phyloP scores from a whole-genome alignment of 2,888 invertebrate genomes.

The Leistus spinibarbis region DNA sequence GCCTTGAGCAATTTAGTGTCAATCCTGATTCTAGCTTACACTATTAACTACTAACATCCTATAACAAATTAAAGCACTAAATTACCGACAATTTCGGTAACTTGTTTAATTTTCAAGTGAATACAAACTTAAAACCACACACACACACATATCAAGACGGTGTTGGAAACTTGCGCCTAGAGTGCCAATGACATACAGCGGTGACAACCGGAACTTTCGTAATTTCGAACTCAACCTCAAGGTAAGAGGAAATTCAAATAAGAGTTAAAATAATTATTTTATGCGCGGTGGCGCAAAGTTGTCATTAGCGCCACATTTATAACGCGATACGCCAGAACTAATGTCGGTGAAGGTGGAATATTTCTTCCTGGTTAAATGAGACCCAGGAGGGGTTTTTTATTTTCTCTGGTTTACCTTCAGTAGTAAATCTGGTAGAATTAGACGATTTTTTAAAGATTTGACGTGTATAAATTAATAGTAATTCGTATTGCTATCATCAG shows the following conservation, averaged over 20 bases:
- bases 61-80: too few relatives aligned
- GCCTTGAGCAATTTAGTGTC: too few relatives aligned
- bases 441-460: too few relatives aligned
- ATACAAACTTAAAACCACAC: not conserved
- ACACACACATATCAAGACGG: not conserved
- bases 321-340: not conserved
- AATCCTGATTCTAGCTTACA: too few relatives aligned
- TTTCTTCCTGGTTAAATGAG: not conserved
- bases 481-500: too few relatives aligned
- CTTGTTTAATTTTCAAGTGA: not conserved
- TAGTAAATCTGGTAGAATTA: not conserved
- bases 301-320: not conserved
- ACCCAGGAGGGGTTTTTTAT: not conserved
- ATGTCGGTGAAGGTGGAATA: not conserved
- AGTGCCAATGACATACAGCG: not conserved
- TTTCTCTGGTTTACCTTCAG: not conserved
- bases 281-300: not conserved
- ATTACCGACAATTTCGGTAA: not conserved
- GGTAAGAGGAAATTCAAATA: conserved; percentile 32
- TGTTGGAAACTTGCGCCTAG: not conserved
- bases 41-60: too few relatives aligned
- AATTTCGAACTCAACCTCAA: not conserved
- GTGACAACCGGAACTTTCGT: not conserved
- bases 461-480: too few relatives aligned
- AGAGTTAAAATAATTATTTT: conserved; percentile 37